phyloP scores from a whole-genome alignment of 2,888 invertebrate species.

The Torymus auratus region DNA sequence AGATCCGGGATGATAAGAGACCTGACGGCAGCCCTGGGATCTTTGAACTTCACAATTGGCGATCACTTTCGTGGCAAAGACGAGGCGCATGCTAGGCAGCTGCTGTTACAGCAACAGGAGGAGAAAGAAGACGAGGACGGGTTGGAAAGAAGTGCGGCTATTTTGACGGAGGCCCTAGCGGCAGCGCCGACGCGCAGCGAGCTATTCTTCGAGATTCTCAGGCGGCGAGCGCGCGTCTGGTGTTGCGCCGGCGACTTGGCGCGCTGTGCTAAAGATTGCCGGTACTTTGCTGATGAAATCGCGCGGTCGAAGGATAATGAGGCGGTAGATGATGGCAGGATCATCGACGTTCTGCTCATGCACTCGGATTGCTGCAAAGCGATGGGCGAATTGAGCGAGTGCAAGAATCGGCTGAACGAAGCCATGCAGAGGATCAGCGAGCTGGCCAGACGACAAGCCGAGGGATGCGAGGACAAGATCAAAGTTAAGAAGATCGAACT shows the following conservation, averaged over 20 bases:
- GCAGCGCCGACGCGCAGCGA: background rate
- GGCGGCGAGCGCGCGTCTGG: constrained; percentile 16
- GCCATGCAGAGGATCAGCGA: constrained; percentile 58
- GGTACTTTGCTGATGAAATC: background rate
- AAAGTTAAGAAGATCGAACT: constrained; percentile 58
- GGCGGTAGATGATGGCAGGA: constrained; percentile 1
- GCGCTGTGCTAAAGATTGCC: constrained; percentile 45
- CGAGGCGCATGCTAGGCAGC: background rate
- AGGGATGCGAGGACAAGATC: background rate
- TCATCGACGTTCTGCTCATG: constrained; percentile 44
- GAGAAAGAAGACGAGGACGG: too few relatives aligned
- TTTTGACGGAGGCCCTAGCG: constrained; percentile 25
- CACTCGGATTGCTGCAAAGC: constrained; percentile 37
- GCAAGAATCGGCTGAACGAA: constrained; percentile 58
- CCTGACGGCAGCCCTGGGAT: background rate
- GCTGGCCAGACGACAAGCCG: constrained; percentile 47
- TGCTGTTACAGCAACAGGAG: background rate
- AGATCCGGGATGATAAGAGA: constrained; percentile 32
- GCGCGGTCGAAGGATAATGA: too few relatives aligned
- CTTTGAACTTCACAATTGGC: background rate
- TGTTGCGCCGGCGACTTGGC: background rate
- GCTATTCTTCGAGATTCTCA: constrained; percentile 35
- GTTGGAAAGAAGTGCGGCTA: background rate
- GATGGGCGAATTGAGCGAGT: background rate
- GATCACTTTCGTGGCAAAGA: constrained; percentile 28